These are phyloP conservation scores for Chromis chromis DNA, from an alignment of 2,797 vertebrate species.

Conservation along the genomic window DNA sequence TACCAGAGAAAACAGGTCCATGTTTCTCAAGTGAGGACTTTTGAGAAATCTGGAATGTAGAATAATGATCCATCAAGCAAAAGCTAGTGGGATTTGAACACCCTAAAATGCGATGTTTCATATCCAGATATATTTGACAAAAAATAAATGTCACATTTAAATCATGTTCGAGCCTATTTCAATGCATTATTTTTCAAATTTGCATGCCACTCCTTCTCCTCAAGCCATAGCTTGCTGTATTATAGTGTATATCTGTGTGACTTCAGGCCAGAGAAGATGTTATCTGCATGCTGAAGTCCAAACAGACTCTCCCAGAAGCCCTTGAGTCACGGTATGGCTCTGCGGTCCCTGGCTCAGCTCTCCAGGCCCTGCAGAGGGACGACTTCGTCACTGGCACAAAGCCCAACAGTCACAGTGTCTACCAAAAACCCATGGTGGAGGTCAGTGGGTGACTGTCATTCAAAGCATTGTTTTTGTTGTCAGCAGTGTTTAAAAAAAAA, in stretches of 20 bases:
- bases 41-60: background rate
- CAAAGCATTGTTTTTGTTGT: background rate
- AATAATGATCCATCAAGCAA: background rate
- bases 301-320: constrained; percentile 86
- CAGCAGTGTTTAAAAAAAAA: background rate
- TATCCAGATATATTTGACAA: background rate
- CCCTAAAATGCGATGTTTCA: background rate
- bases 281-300: constrained; percentile 92
- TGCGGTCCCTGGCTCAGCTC: constrained; percentile 86
- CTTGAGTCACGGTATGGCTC: constrained; percentile 92
- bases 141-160: background rate
- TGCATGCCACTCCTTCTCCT: background rate
- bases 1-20: background rate
- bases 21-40: background rate
- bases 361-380: constrained; percentile 93
- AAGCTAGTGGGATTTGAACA: background rate
- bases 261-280: constrained; percentile 95
- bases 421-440: constrained; percentile 95
- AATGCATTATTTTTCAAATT: background rate
- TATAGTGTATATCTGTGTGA: constrained; percentile 26
- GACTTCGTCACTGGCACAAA: constrained; percentile 85
- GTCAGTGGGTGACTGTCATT: constrained; percentile 71
- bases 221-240: background rate
- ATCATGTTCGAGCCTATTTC: background rate
- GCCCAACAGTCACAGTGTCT: constrained; percentile 86